Evolutionary conservation across 2,888 invertebrate species (phyloP), one percentile per base, ranked within the genome.

Genomic region (Helobdella robusta): DNA sequence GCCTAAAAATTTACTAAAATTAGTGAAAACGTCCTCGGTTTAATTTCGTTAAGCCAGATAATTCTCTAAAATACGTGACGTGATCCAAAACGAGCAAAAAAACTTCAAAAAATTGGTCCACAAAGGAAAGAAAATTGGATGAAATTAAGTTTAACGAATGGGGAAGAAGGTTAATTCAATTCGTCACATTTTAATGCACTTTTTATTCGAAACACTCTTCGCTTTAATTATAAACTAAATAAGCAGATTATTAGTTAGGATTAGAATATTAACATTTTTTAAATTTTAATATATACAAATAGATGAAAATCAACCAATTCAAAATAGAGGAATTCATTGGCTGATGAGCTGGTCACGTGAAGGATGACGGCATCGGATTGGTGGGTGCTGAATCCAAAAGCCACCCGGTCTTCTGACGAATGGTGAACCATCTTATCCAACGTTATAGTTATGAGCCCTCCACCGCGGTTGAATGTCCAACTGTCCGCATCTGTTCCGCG

Each of bases 311-410:
- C 20, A 23, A 91, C 94, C 76, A 97, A 87, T 83, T 93, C 91
- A 78, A 97, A 85, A 80, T 95, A 93, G 82, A 97, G 88, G 77
- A 91, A 95, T 78, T 97, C 95, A 77, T 89, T 89, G 30, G 90
- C 91, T 59, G 88, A 89, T 0, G 88, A 75, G 72, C 89, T 93
- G 79, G 94, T 90, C 65, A 97, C 86, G 72, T 91, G 84, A 66
- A 94, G 81, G 20, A 97, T 81, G 0, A 93, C 89, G 0, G 92
- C 92, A 64, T 88, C 85, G 73, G 74, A 71, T 64, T 88, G 87
- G 68, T 86, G 86, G 36, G 95, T 94, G 67, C 89, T 48, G 78
- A 97, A 91, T 30, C 93, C 95, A 66, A 97, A 80, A 0, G 94
- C 91, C 59, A 97, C 84, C 28, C 86, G 85, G 77, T 95, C 94